Percentiles rank a stretch among this genome's conserved stretches.
Evolutionary conservation across 1,140 invertebrate species (phyloP).

Genomic region (Sitodiplosis mosellana): DNA sequence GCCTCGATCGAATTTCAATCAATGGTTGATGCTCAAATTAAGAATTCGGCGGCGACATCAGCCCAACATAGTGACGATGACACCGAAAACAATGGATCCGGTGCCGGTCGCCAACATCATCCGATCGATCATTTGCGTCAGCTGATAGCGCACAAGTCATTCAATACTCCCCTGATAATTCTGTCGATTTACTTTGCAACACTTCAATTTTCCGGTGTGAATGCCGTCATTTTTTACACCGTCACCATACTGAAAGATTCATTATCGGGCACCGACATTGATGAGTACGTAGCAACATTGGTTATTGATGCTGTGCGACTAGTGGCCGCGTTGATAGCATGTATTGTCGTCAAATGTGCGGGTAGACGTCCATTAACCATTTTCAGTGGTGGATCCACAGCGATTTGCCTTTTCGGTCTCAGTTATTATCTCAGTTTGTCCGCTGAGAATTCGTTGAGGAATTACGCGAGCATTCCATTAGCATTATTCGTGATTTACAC

Average conservation of each 20-base stretch:
- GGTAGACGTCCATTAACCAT: conserved; percentile 34
- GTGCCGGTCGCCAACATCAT: neutral
- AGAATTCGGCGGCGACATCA: no score
- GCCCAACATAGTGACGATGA: conserved; percentile 3
- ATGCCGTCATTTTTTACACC: conserved; percentile 55
- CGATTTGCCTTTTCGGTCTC: conserved; percentile 30
- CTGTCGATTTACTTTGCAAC: conserved; percentile 38
- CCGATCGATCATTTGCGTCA: conserved; percentile 14
- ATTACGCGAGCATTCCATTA: conserved; percentile 30
- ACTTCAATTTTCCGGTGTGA: conserved; percentile 41
- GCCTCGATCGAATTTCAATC: conserved; percentile 28
- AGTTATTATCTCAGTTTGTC: conserved; percentile 25
- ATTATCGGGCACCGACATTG: conserved; percentile 27
- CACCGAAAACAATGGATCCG: neutral
- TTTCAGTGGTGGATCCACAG: conserved; percentile 35
- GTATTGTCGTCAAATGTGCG: conserved; percentile 35
- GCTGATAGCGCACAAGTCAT: conserved; percentile 25
- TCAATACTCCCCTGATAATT: conserved; percentile 36
- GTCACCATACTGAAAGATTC: conserved; percentile 38
- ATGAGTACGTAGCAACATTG: conserved; percentile 40
- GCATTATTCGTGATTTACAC: conserved; percentile 34
- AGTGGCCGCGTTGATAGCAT: conserved; percentile 34
- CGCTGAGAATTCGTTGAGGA: conserved; percentile 15
- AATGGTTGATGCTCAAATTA: conserved; percentile 18
- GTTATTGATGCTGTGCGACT: conserved; percentile 49